Base-by-base conservation (phyloP, 2,888 invertebrate species). In the Orchestes rusci region DNA sequence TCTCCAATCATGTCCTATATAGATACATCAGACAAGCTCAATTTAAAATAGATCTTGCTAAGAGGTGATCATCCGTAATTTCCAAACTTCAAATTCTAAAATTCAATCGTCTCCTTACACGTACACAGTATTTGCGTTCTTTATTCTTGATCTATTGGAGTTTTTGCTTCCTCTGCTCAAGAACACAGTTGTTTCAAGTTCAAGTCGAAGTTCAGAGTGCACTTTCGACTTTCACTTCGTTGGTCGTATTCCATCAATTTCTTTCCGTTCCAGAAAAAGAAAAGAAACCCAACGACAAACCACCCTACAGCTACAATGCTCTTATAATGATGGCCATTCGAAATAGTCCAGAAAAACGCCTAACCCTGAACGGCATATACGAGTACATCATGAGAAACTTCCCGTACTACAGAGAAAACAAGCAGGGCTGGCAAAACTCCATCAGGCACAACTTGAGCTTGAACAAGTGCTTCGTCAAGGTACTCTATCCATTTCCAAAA, bases 311-410 rank as follows among this genome's bases (percentile, higher is more conserved):
- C 66, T 99, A 99, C 75, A 99, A 99, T 72, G 96, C 97, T 0
- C 76, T 99, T 37, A 99, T 99, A 61, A 97, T 97, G 95, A 97
- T 97, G 96, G 97, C 97, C 5, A 96, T 99, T 39, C 74, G 94
- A 16, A 88, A 91, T 66, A 93, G 92, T 63, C 85, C 90, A 0
- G 94, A 96, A 61, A 94, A 94, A 64, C 74, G 94, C 19, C 76
- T 96, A 16, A 96, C 96, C 0, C 74, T 96, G 2, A 96, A 94
- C 69, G 95, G 95, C 39, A 96, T 97, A 60, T 96, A 97, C 73
- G 94, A 95, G 70, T 99, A 93, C 70, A 99, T 99, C 55, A 96
- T 96, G 91, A 84, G 85, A 56, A 92, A 95, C 67, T 99, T 96
- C 64, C 97, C 97, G 0, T 99, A 96, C 68, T 99, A 99, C 68